Conservation (phyloP, 2,113 vertebrate genomes). For the Pomatorhinus ruficollis region DNA sequence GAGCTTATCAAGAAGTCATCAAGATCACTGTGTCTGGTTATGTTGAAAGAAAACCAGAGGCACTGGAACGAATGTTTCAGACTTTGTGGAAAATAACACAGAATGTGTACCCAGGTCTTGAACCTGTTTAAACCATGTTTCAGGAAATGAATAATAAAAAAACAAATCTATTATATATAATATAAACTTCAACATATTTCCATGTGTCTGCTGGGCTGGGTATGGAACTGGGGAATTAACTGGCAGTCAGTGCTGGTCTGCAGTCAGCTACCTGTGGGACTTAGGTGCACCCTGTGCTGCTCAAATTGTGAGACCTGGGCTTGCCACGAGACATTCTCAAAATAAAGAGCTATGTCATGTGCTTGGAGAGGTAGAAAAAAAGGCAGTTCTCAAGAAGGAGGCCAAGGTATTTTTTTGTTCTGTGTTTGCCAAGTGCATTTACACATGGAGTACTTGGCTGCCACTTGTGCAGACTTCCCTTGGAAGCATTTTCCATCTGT, state of each 20-base stretch:
- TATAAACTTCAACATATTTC: background rate
- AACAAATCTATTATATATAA: background rate
- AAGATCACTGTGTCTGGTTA: background rate
- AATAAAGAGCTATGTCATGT: background rate
- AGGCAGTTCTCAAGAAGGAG: background rate
- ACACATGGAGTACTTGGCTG: slow-evolving; percentile 13
- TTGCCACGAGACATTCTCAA: background rate
- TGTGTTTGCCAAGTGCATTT: slow-evolving; percentile 14
- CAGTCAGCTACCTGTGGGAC: background rate
- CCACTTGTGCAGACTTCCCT: slow-evolving; percentile 25
- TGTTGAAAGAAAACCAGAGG: background rate
- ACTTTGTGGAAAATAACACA: background rate
- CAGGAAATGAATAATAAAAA: background rate
- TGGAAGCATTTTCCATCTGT: slow-evolving; percentile 39
- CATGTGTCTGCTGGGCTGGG: background rate
- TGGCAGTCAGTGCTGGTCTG: background rate
- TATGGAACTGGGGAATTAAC: background rate
- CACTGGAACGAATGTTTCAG: background rate
- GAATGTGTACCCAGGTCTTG: background rate
- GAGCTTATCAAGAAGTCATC: background rate
- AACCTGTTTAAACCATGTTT: background rate
- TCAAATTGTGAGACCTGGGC: background rate
- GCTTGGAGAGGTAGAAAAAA: background rate
- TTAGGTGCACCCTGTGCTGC: background rate
- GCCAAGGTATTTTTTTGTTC: background rate